Percentiles rank a stretch among this genome's conserved stretches.
Conservation (phyloP, 2,888 invertebrate genomes). For the Amphipoea oculea region DNA sequence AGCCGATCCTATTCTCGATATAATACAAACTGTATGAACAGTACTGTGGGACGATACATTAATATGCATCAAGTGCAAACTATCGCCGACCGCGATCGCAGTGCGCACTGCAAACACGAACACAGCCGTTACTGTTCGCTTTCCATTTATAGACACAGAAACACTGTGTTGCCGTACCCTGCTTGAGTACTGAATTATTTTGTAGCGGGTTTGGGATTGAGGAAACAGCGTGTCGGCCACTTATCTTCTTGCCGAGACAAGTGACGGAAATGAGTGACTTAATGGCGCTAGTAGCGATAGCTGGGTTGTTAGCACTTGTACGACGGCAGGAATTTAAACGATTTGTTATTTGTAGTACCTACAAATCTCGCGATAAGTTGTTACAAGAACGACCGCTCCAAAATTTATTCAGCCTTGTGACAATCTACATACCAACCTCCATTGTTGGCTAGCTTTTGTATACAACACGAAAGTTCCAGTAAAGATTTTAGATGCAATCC, state of each 20-base stretch:
- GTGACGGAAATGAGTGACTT: constrained; percentile 64
- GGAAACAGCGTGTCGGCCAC: constrained; percentile 64
- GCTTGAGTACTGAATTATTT: constrained; percentile 63
- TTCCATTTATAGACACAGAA: constrained; percentile 56
- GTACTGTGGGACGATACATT: constrained; percentile 72
- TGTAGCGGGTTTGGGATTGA: constrained; percentile 60
- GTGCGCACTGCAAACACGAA: constrained; percentile 69
- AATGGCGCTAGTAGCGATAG: constrained; percentile 53
- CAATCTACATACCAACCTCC: too few species aligned
- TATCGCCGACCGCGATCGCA: constrained; percentile 73
- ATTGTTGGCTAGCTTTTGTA: neutral
- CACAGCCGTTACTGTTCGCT: constrained; percentile 60
- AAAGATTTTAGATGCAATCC: neutral
- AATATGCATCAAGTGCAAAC: constrained; percentile 82
- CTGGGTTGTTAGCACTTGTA: constrained; percentile 47
- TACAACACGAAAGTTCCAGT: neutral
- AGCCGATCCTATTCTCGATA: constrained; percentile 53
- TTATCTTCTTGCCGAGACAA: constrained; percentile 60
- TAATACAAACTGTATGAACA: constrained; percentile 63
- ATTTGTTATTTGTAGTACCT: constrained; percentile 24
- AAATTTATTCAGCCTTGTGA: neutral
- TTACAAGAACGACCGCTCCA: neutral
- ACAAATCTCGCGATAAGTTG: neutral
- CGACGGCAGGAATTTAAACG: constrained; percentile 33
- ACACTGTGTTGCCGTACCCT: constrained; percentile 22